Evolutionary conservation across 1,140 invertebrate genomes (phyloP).

Genomic region (Cydia strobilella): DNA sequence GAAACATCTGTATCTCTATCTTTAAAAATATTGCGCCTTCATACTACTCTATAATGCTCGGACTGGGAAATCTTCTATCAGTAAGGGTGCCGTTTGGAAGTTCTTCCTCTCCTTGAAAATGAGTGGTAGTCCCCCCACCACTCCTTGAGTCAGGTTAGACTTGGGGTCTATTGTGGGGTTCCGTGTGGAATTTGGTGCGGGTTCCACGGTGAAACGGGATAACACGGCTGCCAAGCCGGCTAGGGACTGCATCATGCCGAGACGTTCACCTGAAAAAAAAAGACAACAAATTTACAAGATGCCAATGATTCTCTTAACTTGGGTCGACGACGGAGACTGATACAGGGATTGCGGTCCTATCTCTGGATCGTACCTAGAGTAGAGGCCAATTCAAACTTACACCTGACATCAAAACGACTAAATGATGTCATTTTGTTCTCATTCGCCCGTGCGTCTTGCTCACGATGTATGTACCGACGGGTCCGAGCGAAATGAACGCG

Average conservation of each 20-base stretch:
- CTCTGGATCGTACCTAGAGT: too few species aligned
- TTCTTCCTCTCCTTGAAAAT: constrained; percentile 10
- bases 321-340: too few species aligned
- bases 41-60: neutral
- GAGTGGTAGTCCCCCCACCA: neutral
- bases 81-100: neutral
- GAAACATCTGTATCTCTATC: neutral
- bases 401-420: too few species aligned
- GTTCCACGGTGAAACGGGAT: constrained; percentile 16
- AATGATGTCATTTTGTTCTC: too few species aligned
- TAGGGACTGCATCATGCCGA: constrained; percentile 26
- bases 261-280: constrained; percentile 16
- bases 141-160: neutral
- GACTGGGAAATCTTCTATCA: neutral
- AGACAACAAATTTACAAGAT: neutral
- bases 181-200: neutral
- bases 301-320: too few species aligned
- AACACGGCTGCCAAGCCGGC: constrained; percentile 17
- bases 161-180: neutral
- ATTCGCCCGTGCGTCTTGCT: too few species aligned
- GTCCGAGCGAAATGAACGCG: too few species aligned
- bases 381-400: too few species aligned
- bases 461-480: too few species aligned
- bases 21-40: neutral
- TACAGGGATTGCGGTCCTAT: too few species aligned